These are phyloP conservation scores for Cryptomyrus ogoouensis DNA, from an alignment of 2,113 vertebrate species.

Conservation along the genomic window DNA sequence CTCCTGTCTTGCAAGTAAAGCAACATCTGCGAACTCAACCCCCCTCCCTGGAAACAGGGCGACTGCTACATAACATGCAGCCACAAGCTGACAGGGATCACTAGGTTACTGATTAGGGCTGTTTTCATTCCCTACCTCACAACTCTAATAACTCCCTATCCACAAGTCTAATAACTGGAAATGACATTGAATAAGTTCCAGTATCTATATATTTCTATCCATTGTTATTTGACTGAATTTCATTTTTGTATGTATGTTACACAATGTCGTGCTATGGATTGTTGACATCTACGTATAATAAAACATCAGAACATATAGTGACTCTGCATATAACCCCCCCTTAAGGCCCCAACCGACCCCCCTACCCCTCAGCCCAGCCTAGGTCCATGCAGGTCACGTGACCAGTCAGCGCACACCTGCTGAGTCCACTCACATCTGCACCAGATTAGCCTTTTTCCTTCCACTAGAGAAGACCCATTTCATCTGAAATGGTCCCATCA, in stretches of 20 bases:
- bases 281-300: background rate
- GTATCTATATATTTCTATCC: background rate
- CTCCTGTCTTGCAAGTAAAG: too few species aligned
- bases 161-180: background rate
- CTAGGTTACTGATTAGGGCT: background rate
- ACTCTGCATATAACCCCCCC: background rate
- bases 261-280: background rate
- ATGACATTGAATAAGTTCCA: background rate
- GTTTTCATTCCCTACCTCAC: background rate
- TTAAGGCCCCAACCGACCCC: background rate
- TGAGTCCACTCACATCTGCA: constrained; percentile 42
- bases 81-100: background rate
- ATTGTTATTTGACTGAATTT: background rate
- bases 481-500: constrained; percentile 48
- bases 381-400: constrained; percentile 38
- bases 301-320: background rate
- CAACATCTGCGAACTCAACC: background rate
- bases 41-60: background rate
- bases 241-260: background rate
- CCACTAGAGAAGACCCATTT: constrained; percentile 51
- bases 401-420: constrained; percentile 43
- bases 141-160: background rate
- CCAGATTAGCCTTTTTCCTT: constrained; percentile 51
- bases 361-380: constrained; percentile 6
- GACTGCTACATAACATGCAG: background rate